phyloP scores from a whole-genome alignment of 2,113 vertebrate species.

The Anoura caudifer region DNA sequence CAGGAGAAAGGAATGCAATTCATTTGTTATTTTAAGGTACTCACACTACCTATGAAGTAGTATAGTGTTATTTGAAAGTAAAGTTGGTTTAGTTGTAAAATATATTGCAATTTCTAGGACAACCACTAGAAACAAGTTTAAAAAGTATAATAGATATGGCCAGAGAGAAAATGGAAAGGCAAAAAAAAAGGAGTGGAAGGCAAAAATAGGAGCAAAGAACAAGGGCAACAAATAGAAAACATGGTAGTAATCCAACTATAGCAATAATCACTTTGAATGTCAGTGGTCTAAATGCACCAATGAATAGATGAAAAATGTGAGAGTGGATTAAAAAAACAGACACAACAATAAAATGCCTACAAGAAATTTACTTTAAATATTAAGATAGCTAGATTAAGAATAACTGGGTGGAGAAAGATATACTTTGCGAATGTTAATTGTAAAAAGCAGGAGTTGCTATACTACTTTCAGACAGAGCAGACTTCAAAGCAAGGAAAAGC shows the following conservation, averaged over 20 bases:
- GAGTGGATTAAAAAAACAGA: background rate
- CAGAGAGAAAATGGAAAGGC: background rate
- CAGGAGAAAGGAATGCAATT: background rate
- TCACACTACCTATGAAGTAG: background rate
- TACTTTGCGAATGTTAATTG: background rate
- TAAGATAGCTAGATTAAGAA: background rate
- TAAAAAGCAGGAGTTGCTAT: background rate
- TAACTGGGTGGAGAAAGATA: background rate
- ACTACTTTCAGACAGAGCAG: background rate
- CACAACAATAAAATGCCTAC: background rate
- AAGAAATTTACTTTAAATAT: background rate
- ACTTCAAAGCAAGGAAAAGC: background rate
- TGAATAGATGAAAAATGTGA: background rate
- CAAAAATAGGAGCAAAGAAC: background rate
- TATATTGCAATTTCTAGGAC: background rate
- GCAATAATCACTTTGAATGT: background rate
- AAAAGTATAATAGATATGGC: background rate
- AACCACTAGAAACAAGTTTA: background rate
- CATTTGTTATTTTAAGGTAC: background rate
- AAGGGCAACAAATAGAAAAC: background rate
- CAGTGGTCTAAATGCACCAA: background rate
- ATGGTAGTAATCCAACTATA: background rate
- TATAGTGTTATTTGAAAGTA: background rate
- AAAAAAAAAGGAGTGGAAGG: background rate
- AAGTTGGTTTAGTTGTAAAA: background rate